These are phyloP conservation scores for Belgica antarctica DNA, from an alignment of 2,888 invertebrate species.

Conservation along the genomic window DNA sequence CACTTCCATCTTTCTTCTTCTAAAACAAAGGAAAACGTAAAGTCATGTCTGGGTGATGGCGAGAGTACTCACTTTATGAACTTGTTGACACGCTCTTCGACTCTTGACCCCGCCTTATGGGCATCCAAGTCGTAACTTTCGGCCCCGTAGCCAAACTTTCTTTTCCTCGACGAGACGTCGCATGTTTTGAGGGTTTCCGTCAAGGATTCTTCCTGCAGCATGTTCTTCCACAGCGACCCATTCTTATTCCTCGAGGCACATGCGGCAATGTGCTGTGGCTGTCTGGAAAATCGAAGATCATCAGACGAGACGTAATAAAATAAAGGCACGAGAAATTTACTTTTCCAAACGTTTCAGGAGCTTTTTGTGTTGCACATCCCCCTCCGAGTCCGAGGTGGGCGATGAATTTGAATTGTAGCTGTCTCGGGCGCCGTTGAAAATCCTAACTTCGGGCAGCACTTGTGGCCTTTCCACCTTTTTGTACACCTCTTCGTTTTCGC, in stretches of 20 bases:
- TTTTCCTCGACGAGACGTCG: conserved; percentile 64
- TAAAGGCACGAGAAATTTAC: neutral
- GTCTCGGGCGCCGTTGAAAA: neutral
- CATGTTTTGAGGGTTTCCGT: conserved; percentile 75
- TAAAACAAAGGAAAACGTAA: neutral
- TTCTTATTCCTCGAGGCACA: conserved; percentile 20
- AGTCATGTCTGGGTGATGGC: too few relatives aligned
- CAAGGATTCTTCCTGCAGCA: conserved; percentile 71
- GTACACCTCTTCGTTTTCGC: neutral
- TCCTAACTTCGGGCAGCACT: neutral
- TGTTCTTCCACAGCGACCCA: conserved; percentile 25
- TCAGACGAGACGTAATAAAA: too few relatives aligned
- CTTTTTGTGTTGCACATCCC: neutral
- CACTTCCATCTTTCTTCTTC: conserved; percentile 39
- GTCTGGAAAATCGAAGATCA: neutral
- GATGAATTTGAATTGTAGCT: neutral
- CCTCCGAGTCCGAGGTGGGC: neutral
- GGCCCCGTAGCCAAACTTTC: conserved; percentile 59
- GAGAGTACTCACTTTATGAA: neutral
- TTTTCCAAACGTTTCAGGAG: neutral
- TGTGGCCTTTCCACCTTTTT: neutral
- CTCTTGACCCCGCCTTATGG: neutral
- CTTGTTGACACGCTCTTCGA: neutral
- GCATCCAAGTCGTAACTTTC: conserved; percentile 71
- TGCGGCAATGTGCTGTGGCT: neutral